Evolutionary conservation across 2,113 vertebrate species (phyloP), one percentile per base, ranked within the genome.

Genomic region (Formicarius rufipectus): DNA sequence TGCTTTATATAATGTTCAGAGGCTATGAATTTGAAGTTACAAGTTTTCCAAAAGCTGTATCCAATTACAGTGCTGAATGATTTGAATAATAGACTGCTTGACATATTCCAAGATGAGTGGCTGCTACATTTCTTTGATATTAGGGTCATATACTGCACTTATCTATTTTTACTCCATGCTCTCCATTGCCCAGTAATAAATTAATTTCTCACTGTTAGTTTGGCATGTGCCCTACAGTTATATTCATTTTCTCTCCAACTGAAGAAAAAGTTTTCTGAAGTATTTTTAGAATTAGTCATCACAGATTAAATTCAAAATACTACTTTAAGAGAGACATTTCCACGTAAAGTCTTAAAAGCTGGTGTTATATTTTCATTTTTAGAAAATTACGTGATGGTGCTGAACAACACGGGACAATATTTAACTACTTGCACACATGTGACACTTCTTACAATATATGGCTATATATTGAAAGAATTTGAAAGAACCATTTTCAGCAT

Each of bases 1-100:
- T 76, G 88, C 85, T 97, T 91, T 94, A 71, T 94, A 40, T 84
- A 96, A 96, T 28, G 37, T 78, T 89, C 66, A 96, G 69, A 47
- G 89, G 89, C 69, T 93, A 80, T 39, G 93, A 97, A 94, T 95
- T 67, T 92, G 92, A 91, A 96, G 77, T 96, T 96, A 37, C 53
- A 96, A 97, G 97, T 97, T 97, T 98, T 99, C 98, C 97, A 98
- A 98, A 98, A 98, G 96, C 95, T 98, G 97, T 97, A 98, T 98
- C 93, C 97, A 99, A 98, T 98, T 98, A 99, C 94, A 97, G 97
- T 91, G 87, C 93, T 96, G 97, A 97, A 96, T 97, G 96, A 98
- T 98, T 95, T 98, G 97, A 98, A 98, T 98, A 99, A 98, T 96
- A 98, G 97, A 97, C 97, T 98, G 96, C 97, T 93, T 93, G 89